Conservation (phyloP, 2,888 invertebrate genomes). For the Busseola fusca region DNA sequence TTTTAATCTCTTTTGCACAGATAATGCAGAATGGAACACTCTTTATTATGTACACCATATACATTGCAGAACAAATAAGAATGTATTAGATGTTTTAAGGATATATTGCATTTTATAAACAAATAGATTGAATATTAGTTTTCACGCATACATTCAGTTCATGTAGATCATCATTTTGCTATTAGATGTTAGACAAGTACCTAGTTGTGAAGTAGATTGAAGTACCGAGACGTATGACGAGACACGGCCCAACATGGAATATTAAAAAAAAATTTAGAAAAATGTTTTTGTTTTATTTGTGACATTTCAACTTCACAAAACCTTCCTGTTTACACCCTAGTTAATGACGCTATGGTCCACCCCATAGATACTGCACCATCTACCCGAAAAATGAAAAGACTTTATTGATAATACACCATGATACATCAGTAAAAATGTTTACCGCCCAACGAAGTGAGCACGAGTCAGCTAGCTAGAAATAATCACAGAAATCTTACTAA, state of each 20-base stretch:
- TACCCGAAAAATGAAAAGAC: no score
- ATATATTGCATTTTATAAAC: background rate
- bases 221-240: slow-evolving; percentile 68
- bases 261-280: slow-evolving; percentile 69
- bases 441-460: no score
- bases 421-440: no score
- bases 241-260: slow-evolving; percentile 73
- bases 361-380: background rate
- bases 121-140: slow-evolving; percentile 14
- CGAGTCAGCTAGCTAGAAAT: no score
- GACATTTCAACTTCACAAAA: background rate
- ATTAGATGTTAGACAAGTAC: slow-evolving; percentile 42
- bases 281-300: slow-evolving; percentile 51
- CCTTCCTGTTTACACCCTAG: background rate
- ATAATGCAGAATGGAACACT: no score
- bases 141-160: slow-evolving; percentile 26
- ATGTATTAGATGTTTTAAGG: slow-evolving; percentile 13
- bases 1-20: background rate
- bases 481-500: no score
- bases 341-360: background rate
- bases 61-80: no score
- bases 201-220: slow-evolving; percentile 59
- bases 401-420: no score
- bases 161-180: slow-evolving; percentile 32
- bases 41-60: no score